phyloP scores from a whole-genome alignment of 2,113 vertebrate genomes.

The Hippocampus abdominalis region DNA sequence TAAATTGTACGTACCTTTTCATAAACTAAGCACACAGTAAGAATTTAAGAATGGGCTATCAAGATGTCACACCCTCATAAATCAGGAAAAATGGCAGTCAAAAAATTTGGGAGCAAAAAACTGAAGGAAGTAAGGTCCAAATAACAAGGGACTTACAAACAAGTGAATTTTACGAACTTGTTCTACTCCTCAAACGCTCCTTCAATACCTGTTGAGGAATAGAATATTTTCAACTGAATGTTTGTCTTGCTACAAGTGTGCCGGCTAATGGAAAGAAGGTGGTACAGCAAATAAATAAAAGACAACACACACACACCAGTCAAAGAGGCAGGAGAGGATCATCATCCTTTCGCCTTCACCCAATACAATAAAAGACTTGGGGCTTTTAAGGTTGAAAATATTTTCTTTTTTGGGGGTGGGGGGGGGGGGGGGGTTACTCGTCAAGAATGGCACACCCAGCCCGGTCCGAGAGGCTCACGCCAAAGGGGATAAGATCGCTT shows the following conservation, averaged over 20 bases:
- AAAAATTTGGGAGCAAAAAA: conserved; percentile 68
- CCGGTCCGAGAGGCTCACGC: conserved; percentile 66
- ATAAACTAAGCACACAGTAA: conserved; percentile 46
- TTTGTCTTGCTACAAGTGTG: conserved; percentile 58
- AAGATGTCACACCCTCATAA: conserved; percentile 54
- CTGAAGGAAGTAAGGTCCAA: conserved; percentile 76
- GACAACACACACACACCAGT: conserved; percentile 48
- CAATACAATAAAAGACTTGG: background rate
- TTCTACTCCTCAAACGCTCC: conserved; percentile 80
- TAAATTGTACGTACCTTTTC: conserved; percentile 46
- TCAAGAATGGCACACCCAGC: conserved; percentile 29
- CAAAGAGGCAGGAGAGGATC: conserved; percentile 19
- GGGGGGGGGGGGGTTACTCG: background rate
- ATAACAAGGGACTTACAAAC: conserved; percentile 81
- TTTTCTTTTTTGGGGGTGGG: background rate
- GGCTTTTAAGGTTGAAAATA: conserved; percentile 11
- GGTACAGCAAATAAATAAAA: conserved; percentile 40
- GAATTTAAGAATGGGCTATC: conserved; percentile 42
- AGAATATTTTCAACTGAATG: conserved; percentile 80
- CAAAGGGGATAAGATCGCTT: conserved; percentile 76
- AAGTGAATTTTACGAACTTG: conserved; percentile 80
- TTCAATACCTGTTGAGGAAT: conserved; percentile 81
- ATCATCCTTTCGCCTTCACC: background rate
- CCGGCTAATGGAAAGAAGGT: conserved; percentile 68
- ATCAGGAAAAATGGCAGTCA: conserved; percentile 64